phyloP scores from a whole-genome alignment of 2,888 invertebrate genomes.

The Cataglyphis albicans region DNA sequence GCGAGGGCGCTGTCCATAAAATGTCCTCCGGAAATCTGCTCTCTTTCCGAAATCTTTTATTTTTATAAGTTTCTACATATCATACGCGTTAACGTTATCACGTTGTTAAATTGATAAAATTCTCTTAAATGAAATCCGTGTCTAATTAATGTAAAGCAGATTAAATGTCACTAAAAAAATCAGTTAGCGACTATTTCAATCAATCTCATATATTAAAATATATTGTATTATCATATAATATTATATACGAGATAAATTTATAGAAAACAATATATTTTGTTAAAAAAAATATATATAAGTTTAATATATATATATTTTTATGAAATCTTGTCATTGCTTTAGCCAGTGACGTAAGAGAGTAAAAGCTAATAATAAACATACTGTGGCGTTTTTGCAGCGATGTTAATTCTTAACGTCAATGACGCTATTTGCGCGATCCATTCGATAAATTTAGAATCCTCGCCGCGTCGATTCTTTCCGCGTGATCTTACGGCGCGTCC shows the following conservation, averaged over 20 bases:
- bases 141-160: no score
- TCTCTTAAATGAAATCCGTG: not conserved
- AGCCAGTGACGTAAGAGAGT: no score
- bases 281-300: no score
- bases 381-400: no score
- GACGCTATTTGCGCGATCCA: no score
- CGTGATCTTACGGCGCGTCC: not conserved
- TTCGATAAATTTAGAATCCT: not conserved
- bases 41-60: not conserved
- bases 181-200: no score
- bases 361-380: no score
- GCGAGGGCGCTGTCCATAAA: conserved; percentile 20
- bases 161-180: no score
- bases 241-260: not conserved
- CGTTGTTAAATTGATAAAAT: not conserved
- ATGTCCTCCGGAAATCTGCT: conserved; percentile 24
- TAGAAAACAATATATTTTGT: no score
- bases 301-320: no score
- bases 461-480: not conserved
- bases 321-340: no score
- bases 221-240: not conserved
- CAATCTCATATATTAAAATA: not conserved
- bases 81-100: not conserved
- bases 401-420: no score
- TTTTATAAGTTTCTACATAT: not conserved